Conservation (phyloP, 2,797 vertebrate species). For the Vireo griseus region DNA sequence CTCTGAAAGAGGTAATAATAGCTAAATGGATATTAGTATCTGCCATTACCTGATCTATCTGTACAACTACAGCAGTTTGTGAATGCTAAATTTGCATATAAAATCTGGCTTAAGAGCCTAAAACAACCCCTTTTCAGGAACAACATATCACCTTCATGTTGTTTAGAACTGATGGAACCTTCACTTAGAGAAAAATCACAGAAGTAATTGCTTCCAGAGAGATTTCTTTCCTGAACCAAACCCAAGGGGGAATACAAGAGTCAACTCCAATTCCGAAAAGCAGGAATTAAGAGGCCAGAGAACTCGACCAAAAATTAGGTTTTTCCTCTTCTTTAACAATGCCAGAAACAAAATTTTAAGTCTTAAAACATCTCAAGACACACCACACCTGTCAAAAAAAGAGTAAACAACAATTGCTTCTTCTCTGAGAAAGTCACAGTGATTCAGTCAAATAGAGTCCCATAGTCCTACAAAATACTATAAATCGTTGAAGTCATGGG, state of each 20-base stretch:
- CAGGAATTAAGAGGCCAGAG: neutral
- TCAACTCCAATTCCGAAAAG: constrained; percentile 7
- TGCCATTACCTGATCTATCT: constrained; percentile 34
- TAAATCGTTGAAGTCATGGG: neutral
- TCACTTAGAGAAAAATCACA: constrained; percentile 7
- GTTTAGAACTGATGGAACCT: constrained; percentile 36
- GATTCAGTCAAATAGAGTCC: neutral
- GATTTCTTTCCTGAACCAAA: neutral
- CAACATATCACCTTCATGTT: neutral
- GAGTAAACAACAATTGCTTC: neutral
- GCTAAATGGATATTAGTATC: constrained; percentile 44
- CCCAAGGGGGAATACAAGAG: neutral
- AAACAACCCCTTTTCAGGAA: constrained; percentile 6
- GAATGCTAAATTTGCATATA: constrained; percentile 10
- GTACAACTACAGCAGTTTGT: constrained; percentile 24
- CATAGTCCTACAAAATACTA: neutral
- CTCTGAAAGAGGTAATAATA: constrained; percentile 31
- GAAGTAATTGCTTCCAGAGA: constrained; percentile 55
- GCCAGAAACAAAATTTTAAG: neutral
- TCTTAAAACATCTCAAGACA: neutral
- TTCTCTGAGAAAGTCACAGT: neutral
- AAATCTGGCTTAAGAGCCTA: constrained; percentile 10
- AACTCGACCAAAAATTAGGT: constrained; percentile 5
- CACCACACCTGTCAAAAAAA: neutral
- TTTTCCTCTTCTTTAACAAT: neutral